Evolutionary conservation across 2,113 vertebrate species (phyloP), one percentile per base, ranked within the genome.

Genomic region (Pelecanoides urinatrix): DNA sequence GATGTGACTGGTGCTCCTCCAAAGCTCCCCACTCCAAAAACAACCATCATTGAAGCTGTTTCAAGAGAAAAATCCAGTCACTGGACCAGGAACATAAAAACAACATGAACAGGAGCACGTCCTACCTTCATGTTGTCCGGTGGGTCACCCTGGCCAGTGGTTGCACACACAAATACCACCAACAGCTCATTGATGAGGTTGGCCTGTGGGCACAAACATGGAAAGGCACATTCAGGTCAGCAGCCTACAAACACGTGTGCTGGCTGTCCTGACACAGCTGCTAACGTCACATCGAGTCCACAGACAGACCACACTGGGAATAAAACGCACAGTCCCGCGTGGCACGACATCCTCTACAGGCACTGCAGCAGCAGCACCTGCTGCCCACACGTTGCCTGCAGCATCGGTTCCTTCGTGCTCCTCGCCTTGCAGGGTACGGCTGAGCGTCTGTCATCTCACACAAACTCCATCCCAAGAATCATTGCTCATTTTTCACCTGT

Each of bases 51-150:
- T 65, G 4, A 5, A 76, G 58, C 21, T 70, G 68, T 63, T 19
- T 8, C 29, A 27, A 23, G 44, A 68, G 30, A 67, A 16, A 74
- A 52, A 66, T 20, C 17, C 61, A 61, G 36, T 16, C 65, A 38
- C 25, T 20, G 30, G 40, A 45, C 19, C n/a, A 36, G 61, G 19
- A 63, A 30, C 4, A 45, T 2, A 13, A 85, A 38, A 74, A 38
- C 36, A 70, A 14, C 7, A 5, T 1, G 30, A 71, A 27, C 16
- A 27, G 70, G 32, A 79, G 56, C 14, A 4, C 0, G 1, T 36
- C 97, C 72, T 97, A 99, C 99, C 99, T 99, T 99, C 99, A 99
- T 99, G 88, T 99, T 99, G 98, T 99, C 99, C 3, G 99, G 99
- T 9, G 99, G 99, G 76, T 99, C 99, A 71, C 99, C 99, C 94